Evolutionary conservation across 2,113 vertebrate species (phyloP), one percentile per base, ranked within the genome.

Genomic region (Tyto alba): DNA sequence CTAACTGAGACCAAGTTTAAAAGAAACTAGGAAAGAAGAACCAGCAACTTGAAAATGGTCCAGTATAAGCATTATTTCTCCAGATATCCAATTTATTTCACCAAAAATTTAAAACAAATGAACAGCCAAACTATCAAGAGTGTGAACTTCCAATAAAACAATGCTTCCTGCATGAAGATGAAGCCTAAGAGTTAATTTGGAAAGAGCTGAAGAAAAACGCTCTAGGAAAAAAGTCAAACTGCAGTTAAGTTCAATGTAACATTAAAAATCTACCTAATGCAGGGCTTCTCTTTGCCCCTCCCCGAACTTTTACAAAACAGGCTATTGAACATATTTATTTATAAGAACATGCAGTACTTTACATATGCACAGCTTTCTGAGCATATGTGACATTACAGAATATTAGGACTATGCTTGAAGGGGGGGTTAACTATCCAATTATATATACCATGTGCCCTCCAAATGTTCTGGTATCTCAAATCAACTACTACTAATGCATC

Each of bases 341-440:
- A 90, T 56, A 68, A 93, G 93, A 97, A 88, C 59, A 87, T 3
- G 40, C 77, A 96, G 95, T 94, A 90, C 89, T 84, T 96, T 47
- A 95, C 27, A 40, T 86, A 95, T 48, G 62, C 75, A 88, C 71
- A 36, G 55, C 16, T 84, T 94, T 83, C 94, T 90, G 57, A 87
- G 81, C 1, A 0, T 89, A 67, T 50, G 68, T 75, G 75, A 94
- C 76, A 84, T 60, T 78, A 87, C 19, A 68, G 43, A 79, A 56
- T 53, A 92, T 57, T 84, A 67, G 85, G 83, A 73, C 55, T 34
- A 72, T 21, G 76, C 74, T 83, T 88, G 43, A 73, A 89, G 26
- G 86, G 13, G 22, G 47, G 77, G 91, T 80, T 80, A 95, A 84
- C 59, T 66, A 69, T 40, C 82, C 55, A 84, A 55, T 74, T 93